Conservation (phyloP, 2,797 vertebrate genomes). For the Cynodonichthys magdalenae region DNA sequence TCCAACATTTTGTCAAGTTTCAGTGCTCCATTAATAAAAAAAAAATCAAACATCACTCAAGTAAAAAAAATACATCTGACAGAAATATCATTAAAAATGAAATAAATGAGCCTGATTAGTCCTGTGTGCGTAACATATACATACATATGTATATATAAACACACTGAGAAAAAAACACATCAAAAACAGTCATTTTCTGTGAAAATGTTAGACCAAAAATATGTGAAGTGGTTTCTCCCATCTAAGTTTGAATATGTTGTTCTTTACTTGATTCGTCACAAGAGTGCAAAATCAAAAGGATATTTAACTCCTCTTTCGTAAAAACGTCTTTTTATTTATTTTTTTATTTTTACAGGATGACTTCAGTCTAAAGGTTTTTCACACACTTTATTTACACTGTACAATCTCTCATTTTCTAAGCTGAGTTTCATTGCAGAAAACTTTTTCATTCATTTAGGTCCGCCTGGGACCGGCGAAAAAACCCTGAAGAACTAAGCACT, state of each 20-base stretch:
- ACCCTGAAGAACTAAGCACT: conserved; percentile 49
- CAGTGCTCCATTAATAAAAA: conserved; percentile 11
- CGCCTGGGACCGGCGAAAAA: conserved; percentile 16
- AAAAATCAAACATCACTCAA: neutral
- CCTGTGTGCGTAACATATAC: neutral
- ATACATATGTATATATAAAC: too few species aligned
- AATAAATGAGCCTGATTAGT: conserved; percentile 35
- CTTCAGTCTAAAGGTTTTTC: conserved; percentile 53
- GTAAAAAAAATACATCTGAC: conserved; percentile 9
- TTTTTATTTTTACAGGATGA: conserved; percentile 53
- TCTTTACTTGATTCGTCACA: conserved; percentile 51
- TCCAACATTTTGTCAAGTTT: conserved; percentile 7
- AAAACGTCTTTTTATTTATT: conserved; percentile 60
- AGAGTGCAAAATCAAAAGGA: conserved; percentile 27
- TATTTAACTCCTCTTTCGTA: conserved; percentile 45
- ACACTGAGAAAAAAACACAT: conserved; percentile 30
- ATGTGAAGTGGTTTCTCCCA: conserved; percentile 61
- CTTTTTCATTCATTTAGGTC: conserved; percentile 37
- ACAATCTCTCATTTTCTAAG: conserved; percentile 64
- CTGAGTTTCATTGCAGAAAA: conserved; percentile 39
- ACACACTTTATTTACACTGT: conserved; percentile 78
- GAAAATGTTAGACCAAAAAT: conserved; percentile 30
- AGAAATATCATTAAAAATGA: conserved; percentile 4
- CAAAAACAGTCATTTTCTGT: conserved; percentile 46
- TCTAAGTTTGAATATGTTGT: conserved; percentile 50